A percentile compares a stretch with the other conserved stretches of the same genome.
These are phyloP conservation scores for Xylocopa sonorina DNA, from an alignment of 1,140 invertebrate genomes.

Conservation along the genomic window DNA sequence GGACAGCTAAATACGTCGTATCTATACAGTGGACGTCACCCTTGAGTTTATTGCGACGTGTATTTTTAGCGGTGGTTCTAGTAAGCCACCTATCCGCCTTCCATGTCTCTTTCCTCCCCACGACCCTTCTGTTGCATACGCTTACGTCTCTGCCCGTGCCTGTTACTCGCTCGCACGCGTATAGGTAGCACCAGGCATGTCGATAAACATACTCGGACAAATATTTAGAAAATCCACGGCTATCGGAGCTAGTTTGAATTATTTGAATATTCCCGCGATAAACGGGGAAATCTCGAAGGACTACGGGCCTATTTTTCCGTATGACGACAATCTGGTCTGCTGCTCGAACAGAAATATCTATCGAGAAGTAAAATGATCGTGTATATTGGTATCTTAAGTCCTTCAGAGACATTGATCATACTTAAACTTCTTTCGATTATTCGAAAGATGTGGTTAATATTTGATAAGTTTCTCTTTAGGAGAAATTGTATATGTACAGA, in stretches of 20 bases:
- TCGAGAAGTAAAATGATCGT: too few species aligned
- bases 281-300: slow-evolving; percentile 15
- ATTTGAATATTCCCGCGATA: slow-evolving; percentile 49
- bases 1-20: slow-evolving; percentile 61
- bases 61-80: slow-evolving; percentile 69
- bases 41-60: slow-evolving; percentile 69
- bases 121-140: slow-evolving; percentile 27
- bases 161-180: slow-evolving; percentile 17
- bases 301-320: neutral
- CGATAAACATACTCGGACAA: slow-evolving; percentile 72
- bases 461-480: too few species aligned
- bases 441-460: too few species aligned
- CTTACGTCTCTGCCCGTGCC: slow-evolving; percentile 4
- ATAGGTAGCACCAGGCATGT: slow-evolving; percentile 34
- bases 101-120: slow-evolving; percentile 54
- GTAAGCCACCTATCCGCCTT: slow-evolving; percentile 58
- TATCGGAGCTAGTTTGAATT: slow-evolving; percentile 54
- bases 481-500: too few species aligned
- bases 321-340: neutral
- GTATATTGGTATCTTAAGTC: too few species aligned
- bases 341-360: too few species aligned
- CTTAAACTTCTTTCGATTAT: too few species aligned
- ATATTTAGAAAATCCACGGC: slow-evolving; percentile 70
- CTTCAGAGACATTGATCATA: too few species aligned
- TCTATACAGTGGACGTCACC: slow-evolving; percentile 64